Conservation (phyloP, 2,113 vertebrate genomes). For the Carollia perspicillata region DNA sequence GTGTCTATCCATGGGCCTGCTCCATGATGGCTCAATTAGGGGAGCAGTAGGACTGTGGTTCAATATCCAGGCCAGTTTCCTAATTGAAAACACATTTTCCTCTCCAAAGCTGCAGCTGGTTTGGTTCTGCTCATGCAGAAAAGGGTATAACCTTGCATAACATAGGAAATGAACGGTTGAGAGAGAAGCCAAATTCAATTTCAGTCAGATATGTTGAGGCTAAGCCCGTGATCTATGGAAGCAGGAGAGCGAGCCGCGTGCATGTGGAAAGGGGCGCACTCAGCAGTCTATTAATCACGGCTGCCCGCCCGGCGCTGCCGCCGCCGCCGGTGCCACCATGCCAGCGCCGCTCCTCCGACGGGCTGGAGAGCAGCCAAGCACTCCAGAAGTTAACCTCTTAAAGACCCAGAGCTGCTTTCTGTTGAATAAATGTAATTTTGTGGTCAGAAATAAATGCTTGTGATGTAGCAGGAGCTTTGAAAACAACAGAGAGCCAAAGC, state of each 20-base stretch:
- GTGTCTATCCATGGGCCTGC: slow-evolving; percentile 77
- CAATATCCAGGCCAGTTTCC: slow-evolving; percentile 82
- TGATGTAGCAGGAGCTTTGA: slow-evolving; percentile 83
- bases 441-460: slow-evolving; percentile 84
- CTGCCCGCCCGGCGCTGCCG: slow-evolving; percentile 69
- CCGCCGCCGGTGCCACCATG: slow-evolving; percentile 75
- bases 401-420: slow-evolving; percentile 84
- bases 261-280: slow-evolving; percentile 84
- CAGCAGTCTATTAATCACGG: slow-evolving; percentile 89
- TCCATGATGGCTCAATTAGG: slow-evolving; percentile 87
- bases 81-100: slow-evolving; percentile 90
- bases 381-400: slow-evolving; percentile 89
- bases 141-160: slow-evolving; percentile 91
- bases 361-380: slow-evolving; percentile 84
- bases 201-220: slow-evolving; percentile 90
- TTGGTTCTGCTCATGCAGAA: slow-evolving; percentile 91
- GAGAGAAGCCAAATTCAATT: slow-evolving; percentile 93
- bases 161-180: slow-evolving; percentile 92
- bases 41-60: slow-evolving; percentile 81
- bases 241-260: slow-evolving; percentile 81
- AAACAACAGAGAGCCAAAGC: slow-evolving; percentile 80
- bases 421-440: slow-evolving; percentile 86
- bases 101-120: slow-evolving; percentile 88
- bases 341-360: slow-evolving; percentile 70
- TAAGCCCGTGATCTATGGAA: slow-evolving; percentile 87